Evolutionary conservation across 2,888 invertebrate genomes (phyloP).

Genomic region (Druceiella hillmani): DNA sequence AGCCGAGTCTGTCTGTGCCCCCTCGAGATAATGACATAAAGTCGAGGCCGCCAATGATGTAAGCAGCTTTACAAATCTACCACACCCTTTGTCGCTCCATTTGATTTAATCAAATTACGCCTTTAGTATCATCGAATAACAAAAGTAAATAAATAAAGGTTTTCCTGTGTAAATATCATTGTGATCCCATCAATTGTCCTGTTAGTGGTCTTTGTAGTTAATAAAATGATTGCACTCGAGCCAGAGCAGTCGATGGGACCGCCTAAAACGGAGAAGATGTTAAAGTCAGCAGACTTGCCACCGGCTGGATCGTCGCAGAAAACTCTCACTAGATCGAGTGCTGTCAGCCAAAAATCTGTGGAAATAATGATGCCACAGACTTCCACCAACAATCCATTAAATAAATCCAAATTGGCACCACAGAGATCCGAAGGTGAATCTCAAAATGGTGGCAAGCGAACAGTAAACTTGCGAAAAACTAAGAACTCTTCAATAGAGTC

Average conservation of each 20-base stretch:
- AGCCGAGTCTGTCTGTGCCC: conserved; percentile 44
- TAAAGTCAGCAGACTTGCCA: conserved; percentile 18
- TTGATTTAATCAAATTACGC: too few relatives aligned
- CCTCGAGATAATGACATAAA: conserved; percentile 40
- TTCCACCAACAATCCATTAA: conserved; percentile 41
- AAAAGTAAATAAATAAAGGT: too few relatives aligned
- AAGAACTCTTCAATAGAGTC: conserved; percentile 50
- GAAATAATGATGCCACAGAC: conserved; percentile 52
- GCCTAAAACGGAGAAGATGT: conserved; percentile 7
- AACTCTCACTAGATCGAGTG: conserved; percentile 55
- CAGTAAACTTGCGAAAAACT: conserved; percentile 43
- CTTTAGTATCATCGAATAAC: too few relatives aligned
- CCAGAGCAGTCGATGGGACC: conserved; percentile 35
- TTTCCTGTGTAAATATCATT: too few relatives aligned
- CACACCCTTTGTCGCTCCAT: too few relatives aligned
- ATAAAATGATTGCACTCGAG: conserved; percentile 45
- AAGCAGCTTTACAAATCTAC: too few relatives aligned
- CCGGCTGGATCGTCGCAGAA: conserved; percentile 40
- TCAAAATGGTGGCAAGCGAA: conserved; percentile 42
- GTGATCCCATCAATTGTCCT: too few relatives aligned
- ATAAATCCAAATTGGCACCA: conserved; percentile 45
- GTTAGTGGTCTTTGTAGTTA: too few relatives aligned
- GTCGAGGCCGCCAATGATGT: conserved; percentile 47
- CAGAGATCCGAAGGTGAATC: conserved; percentile 46
- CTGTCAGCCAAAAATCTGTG: conserved; percentile 57